Evolutionary conservation across 35 echinoderm and acorn worm genomes (phyloP).

Genomic region (Stichopus chloronotus): DNA sequence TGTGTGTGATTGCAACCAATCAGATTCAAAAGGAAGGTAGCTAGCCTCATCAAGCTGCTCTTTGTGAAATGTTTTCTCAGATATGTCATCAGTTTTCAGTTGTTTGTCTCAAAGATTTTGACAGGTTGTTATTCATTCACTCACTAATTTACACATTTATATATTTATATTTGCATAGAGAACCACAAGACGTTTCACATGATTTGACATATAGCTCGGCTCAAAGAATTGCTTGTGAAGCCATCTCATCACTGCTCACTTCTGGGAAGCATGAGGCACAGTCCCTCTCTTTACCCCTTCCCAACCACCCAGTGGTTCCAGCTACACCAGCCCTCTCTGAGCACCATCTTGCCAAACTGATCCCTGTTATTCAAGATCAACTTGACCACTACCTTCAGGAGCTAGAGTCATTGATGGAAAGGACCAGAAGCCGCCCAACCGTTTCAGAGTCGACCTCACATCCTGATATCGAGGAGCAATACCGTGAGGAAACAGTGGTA

Average conservation of each 20-base stretch:
- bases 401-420: neutral
- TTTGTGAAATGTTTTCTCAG: no score
- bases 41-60: no score
- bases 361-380: slow-evolving; percentile 11
- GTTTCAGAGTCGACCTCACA: slow-evolving; percentile 1
- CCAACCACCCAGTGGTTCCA: neutral
- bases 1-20: no score
- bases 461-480: neutral
- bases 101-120: no score
- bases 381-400: slow-evolving; percentile 1
- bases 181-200: neutral
- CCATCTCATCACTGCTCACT: slow-evolving; percentile 65
- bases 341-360: slow-evolving; percentile 13
- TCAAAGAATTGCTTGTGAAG: slow-evolving; percentile 29
- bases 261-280: neutral
- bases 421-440: neutral
- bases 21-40: no score
- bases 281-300: slow-evolving; percentile 16
- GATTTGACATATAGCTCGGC: neutral
- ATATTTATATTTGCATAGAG: neutral
- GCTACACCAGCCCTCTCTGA: neutral
- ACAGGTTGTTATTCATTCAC: no score
- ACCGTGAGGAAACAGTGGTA: slow-evolving; percentile 1
- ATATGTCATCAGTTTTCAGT: no score
- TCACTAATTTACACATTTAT: neutral